Evolutionary conservation across 1,140 invertebrate species (phyloP), one percentile per base, ranked within the genome.

Genomic region (Drosophila mauritiana): DNA sequence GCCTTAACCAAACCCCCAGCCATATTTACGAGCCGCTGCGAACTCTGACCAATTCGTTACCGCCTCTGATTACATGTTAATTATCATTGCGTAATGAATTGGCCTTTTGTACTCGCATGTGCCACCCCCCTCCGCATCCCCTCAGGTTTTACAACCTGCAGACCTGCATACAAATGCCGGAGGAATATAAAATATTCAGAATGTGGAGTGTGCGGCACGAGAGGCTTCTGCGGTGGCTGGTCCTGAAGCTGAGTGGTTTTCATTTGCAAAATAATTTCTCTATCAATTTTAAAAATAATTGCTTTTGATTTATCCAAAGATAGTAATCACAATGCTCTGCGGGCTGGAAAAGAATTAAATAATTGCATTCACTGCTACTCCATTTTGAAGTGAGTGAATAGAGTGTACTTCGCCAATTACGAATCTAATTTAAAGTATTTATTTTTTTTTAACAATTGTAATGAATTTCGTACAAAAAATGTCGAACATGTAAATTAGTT

Each of bases 61-160:
- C 65, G 59, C 63, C 83, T 73, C 63, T 83, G 83, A 86, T 89
- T 86, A 89, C 83, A 86, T 89, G 83, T 89, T 86, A 86, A 86
- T 86, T 86, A 83, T 85, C 67, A 78, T 86, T 64, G 58, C 63
- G 63, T 82, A 88, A 82, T 83, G 79, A 86, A 82, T 82, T 79
- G 79, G 17, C 83, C 72, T 88, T 82, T 79, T 78, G 73, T 49
- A 64, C 55, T 49, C 49, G 15, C 58, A 65, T 42, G 25, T 43
- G 52, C 15, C n/a, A 15, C 11, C 15, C 20, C 20, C 2, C 20
- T 22, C 12, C 20, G 10, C 40, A 5, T 40, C 49, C 17, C 15
- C 51, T 12, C 17, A 17, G 25, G 56, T 39, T 69, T 56, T 56
- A 56, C 42, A 70, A 12, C 67, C 46, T 12, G 43, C 61, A 22